Percentiles rank a stretch among this genome's conserved stretches.
phyloP scores from a whole-genome alignment of 2,797 vertebrate genomes.

The Intellagama lesueurii region DNA sequence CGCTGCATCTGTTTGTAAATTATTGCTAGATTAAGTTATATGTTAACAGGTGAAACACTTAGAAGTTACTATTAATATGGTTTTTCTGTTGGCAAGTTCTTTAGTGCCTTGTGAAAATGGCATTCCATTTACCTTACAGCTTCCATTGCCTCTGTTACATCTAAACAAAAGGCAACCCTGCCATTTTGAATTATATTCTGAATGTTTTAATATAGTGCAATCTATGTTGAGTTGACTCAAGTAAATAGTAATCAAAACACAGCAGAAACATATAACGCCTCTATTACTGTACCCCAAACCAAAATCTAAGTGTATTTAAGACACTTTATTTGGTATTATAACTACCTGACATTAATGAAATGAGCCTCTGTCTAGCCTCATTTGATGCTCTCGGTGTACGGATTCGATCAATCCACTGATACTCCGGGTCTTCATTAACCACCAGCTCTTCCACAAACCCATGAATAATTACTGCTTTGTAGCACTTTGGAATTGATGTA shows the following conservation, averaged over 20 bases:
- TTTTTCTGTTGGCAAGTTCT: background rate
- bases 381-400: slow-evolving; percentile 96
- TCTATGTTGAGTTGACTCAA: background rate
- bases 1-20: slow-evolving; percentile 5
- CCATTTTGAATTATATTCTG: background rate
- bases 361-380: slow-evolving; percentile 96
- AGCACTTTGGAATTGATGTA: slow-evolving; percentile 93
- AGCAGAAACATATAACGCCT: background rate
- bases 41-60: slow-evolving; percentile 16
- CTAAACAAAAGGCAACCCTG: background rate
- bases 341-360: slow-evolving; percentile 98
- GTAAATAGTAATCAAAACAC: background rate
- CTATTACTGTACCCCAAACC: background rate
- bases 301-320: background rate
- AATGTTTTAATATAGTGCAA: background rate
- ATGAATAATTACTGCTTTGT: slow-evolving; percentile 91
- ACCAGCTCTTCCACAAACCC: slow-evolving; percentile 99
- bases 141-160: background rate
- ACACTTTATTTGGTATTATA: slow-evolving; percentile 8
- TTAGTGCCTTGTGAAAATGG: background rate
- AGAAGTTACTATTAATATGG: slow-evolving; percentile 2
- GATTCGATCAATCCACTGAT: slow-evolving; percentile 99
- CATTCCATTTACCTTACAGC: background rate
- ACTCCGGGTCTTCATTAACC: slow-evolving; percentile 98
- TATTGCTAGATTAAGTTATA: slow-evolving; percentile 29